Conservation (phyloP, 2,113 vertebrate genomes). For the Lanius ludovicianus region DNA sequence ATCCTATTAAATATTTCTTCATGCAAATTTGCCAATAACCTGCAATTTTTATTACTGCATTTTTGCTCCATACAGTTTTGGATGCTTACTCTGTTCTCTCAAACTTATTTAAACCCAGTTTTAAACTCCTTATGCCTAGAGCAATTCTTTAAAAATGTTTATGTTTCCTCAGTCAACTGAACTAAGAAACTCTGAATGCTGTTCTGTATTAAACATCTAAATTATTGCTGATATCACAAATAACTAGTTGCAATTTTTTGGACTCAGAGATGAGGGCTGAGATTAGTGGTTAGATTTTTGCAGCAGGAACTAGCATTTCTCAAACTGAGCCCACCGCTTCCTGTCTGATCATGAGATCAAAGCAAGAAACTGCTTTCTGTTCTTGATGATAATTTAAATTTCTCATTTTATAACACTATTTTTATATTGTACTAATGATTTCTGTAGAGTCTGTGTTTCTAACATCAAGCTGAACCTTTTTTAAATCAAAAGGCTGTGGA, state of each 20-base stretch:
- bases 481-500: not conserved
- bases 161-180: not conserved
- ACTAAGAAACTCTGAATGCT: not conserved
- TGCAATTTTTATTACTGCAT: rapidly evolving
- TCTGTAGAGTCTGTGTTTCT: not conserved
- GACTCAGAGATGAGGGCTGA: not conserved
- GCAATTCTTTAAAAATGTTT: not conserved
- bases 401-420: not conserved
- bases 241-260: not conserved
- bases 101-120: not conserved
- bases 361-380: not conserved
- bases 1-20: not conserved
- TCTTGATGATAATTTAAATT: not conserved
- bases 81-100: not conserved
- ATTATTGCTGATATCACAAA: not conserved
- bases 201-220: not conserved
- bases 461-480: not conserved
- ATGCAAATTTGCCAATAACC: not conserved
- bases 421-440: not conserved
- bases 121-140: not conserved
- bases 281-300: not conserved
- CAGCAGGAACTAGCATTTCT: not conserved
- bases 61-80: not conserved
- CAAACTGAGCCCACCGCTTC: not conserved
- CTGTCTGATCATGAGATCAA: not conserved